A percentile compares a stretch with the other conserved stretches of the same genome.
Evolutionary conservation across 2,797 vertebrate genomes (phyloP).

Genomic region (Euthynnus affinis): DNA sequence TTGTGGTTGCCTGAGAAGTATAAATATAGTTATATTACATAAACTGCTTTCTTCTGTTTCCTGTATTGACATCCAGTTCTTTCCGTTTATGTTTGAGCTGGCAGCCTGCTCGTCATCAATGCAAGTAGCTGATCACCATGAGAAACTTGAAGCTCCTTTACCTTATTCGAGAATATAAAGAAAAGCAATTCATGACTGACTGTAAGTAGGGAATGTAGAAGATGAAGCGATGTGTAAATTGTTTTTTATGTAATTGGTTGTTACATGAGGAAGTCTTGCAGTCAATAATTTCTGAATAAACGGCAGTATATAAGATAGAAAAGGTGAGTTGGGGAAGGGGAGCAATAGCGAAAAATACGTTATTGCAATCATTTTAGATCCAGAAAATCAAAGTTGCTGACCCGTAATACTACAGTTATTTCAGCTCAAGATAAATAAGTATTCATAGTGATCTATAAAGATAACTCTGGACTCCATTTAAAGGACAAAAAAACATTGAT

Average conservation of each 20-base stretch:
- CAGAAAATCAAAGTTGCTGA: conserved; percentile 66
- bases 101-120: conserved; percentile 1
- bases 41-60: too few species aligned
- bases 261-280: conserved; percentile 55
- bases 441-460: conserved; percentile 1
- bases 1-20: neutral
- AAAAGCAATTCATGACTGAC: conserved; percentile 52
- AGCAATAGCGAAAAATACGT: conserved; percentile 70
- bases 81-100: neutral
- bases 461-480: conserved; percentile 5
- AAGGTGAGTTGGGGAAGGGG: neutral
- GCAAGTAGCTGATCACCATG: neutral
- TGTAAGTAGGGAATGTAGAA: conserved; percentile 68
- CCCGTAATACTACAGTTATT: conserved; percentile 2
- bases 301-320: conserved; percentile 68
- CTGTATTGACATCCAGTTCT: too few species aligned
- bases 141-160: neutral
- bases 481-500: neutral
- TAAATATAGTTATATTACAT: too few species aligned
- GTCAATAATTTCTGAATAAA: conserved; percentile 86
- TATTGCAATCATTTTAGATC: conserved; percentile 77
- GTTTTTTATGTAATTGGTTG: conserved; percentile 66
- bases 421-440: conserved; percentile 14
- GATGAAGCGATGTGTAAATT: conserved; percentile 80
- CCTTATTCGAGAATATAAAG: neutral